A percentile compares a stretch with the other conserved stretches of the same genome.
These are phyloP conservation scores for Crotalus helleri DNA, from an alignment of 2,113 vertebrate genomes.

Conservation along the genomic window DNA sequence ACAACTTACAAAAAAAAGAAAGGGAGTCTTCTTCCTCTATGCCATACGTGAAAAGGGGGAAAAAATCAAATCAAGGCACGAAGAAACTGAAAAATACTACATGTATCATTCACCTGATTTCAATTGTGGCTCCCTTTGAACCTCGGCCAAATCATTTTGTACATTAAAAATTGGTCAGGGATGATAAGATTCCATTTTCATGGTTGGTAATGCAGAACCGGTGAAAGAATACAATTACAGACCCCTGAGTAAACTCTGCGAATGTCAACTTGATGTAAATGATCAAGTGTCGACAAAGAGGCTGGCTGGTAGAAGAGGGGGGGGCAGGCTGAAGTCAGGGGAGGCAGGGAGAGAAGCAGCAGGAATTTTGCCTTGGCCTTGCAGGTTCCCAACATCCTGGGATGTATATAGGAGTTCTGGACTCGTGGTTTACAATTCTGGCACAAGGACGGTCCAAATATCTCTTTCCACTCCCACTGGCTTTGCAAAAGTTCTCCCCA, in stretches of 20 bases:
- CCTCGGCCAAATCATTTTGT: conserved; percentile 99
- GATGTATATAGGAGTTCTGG: neutral
- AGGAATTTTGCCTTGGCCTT: conserved; percentile 31
- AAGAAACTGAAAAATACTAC: conserved; percentile 77
- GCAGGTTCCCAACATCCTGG: neutral
- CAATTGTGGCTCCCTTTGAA: conserved; percentile 98
- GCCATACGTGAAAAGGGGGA: conserved; percentile 37
- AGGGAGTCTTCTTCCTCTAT: conserved; percentile 62
- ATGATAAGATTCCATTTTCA: conserved; percentile 99
- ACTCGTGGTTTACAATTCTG: rapidly evolving
- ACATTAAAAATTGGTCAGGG: conserved; percentile 99
- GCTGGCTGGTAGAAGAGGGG: conserved; percentile 45
- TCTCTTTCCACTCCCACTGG: rapidly evolving
- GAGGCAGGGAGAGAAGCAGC: conserved; percentile 24
- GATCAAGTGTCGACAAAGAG: conserved; percentile 89
- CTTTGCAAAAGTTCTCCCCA: conserved; percentile 26
- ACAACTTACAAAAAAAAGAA: conserved; percentile 59
- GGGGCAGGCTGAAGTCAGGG: conserved; percentile 29
- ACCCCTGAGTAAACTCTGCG: conserved; percentile 98
- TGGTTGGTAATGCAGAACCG: conserved; percentile 99
- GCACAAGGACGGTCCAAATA: rapidly evolving
- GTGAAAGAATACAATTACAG: conserved; percentile 99
- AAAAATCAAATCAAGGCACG: conserved; percentile 79
- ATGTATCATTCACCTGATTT: conserved; percentile 99
- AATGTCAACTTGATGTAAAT: conserved; percentile 99